Percentiles rank a stretch among this genome's conserved stretches.
These are phyloP conservation scores for Cotesia vestalis DNA, from an alignment of 1,140 invertebrate genomes.

Conservation along the genomic window DNA sequence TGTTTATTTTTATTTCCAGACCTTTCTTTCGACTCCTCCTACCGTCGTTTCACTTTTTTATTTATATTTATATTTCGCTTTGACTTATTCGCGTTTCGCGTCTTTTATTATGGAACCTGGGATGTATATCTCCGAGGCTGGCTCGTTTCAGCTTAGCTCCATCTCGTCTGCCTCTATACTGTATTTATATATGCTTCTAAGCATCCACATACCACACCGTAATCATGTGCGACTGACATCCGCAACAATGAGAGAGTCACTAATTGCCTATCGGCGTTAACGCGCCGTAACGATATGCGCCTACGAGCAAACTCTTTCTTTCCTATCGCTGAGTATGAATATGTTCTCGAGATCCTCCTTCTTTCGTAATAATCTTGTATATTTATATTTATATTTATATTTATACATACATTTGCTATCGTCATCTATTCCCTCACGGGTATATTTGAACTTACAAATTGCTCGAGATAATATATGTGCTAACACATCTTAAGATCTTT, in stretches of 20 bases:
- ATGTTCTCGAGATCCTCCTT: neutral
- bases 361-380: neutral
- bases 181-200: neutral
- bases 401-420: neutral
- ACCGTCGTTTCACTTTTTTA: neutral
- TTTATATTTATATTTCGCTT: conserved; percentile 10
- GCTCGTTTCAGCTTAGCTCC: too few relatives aligned
- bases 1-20: conserved; percentile 3
- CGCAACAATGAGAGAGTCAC: neutral
- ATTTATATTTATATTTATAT: too few relatives aligned
- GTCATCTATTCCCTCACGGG: conserved; percentile 8
- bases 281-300: neutral
- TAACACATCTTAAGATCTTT: conserved; percentile 3
- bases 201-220: neutral
- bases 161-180: too few relatives aligned
- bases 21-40: conserved; percentile 3
- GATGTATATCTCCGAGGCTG: too few relatives aligned
- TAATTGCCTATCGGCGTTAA: conserved; percentile 19
- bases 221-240: conserved; percentile 17
- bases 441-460: conserved; percentile 11
- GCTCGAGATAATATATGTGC: conserved; percentile 5
- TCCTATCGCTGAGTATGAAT: too few relatives aligned
- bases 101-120: neutral
- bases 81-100: neutral
- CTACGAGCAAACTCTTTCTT: neutral